phyloP scores from a whole-genome alignment of 2,797 vertebrate genomes.

The Agapornis canus region DNA sequence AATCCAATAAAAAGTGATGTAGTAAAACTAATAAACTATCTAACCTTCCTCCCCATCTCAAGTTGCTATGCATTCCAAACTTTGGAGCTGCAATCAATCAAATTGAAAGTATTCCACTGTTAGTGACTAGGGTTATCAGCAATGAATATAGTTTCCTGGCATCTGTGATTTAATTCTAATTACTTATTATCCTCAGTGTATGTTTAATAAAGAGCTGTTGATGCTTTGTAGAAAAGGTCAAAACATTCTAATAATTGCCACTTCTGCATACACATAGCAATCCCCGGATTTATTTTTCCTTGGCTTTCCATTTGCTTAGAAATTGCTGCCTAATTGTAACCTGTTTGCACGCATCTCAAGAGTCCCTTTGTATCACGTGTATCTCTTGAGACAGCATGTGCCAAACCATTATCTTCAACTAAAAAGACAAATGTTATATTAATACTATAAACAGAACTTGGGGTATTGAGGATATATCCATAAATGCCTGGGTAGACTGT shows the following conservation, averaged over 20 bases:
- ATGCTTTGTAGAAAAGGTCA: neutral
- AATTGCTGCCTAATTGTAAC: neutral
- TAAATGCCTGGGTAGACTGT: neutral
- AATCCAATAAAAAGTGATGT: neutral
- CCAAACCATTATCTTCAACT: neutral
- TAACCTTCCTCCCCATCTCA: neutral
- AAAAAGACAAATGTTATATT: neutral
- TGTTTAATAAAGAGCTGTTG: constrained; percentile 21
- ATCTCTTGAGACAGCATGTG: neutral
- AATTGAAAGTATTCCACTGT: neutral
- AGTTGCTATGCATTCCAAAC: neutral
- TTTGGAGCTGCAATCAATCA: neutral
- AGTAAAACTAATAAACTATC: neutral
- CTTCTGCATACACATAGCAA: neutral
- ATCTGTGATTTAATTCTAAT: constrained; percentile 34
- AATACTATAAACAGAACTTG: neutral
- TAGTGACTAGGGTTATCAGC: neutral
- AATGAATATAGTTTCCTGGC: neutral
- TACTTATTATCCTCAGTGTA: constrained; percentile 3
- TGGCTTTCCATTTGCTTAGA: neutral
- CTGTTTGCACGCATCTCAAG: constrained; percentile 1
- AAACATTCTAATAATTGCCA: neutral
- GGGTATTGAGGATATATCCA: neutral
- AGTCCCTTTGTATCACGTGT: neutral
- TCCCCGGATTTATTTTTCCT: neutral